A percentile compares a stretch with the other conserved stretches of the same genome.
Conservation (phyloP, 2,113 vertebrate species). For the Myodes glareolus region DNA sequence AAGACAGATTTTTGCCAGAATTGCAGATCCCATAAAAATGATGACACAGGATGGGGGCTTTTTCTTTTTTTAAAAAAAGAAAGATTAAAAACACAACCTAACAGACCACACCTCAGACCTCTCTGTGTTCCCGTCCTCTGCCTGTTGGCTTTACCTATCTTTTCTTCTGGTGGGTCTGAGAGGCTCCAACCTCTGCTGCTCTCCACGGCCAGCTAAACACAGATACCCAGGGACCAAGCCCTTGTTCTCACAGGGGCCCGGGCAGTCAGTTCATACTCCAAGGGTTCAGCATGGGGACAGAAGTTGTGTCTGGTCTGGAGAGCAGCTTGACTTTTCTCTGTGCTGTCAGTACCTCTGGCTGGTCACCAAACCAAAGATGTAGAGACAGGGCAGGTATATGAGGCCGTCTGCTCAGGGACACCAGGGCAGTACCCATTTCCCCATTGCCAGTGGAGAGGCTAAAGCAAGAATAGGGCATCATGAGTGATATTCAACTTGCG, state of each 20-base stretch:
- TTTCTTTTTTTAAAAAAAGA: slow-evolving; percentile 58
- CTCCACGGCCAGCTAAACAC: not conserved
- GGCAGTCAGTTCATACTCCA: not conserved
- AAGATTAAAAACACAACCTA: slow-evolving; percentile 57
- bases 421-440: not conserved
- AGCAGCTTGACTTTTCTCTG: not conserved
- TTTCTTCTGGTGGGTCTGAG: not conserved
- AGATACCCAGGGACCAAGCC: slow-evolving; percentile 41
- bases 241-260: not conserved
- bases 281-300: not conserved
- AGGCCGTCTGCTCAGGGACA: too few relatives aligned
- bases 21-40: slow-evolving; percentile 89
- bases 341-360: not conserved
- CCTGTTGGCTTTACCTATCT: not conserved
- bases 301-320: not conserved
- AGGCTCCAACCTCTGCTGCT: not conserved
- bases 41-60: slow-evolving; percentile 84
- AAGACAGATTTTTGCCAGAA: slow-evolving; percentile 92
- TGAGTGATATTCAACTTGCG: not conserved
- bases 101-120: slow-evolving; percentile 16
- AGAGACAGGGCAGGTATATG: not conserved
- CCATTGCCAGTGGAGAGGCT: not conserved
- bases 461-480: not conserved
- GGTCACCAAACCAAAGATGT: not conserved
- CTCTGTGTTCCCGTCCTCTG: not conserved